phyloP scores from a whole-genome alignment of 1,140 invertebrate genomes.

The Neomicropteryx cornuta region DNA sequence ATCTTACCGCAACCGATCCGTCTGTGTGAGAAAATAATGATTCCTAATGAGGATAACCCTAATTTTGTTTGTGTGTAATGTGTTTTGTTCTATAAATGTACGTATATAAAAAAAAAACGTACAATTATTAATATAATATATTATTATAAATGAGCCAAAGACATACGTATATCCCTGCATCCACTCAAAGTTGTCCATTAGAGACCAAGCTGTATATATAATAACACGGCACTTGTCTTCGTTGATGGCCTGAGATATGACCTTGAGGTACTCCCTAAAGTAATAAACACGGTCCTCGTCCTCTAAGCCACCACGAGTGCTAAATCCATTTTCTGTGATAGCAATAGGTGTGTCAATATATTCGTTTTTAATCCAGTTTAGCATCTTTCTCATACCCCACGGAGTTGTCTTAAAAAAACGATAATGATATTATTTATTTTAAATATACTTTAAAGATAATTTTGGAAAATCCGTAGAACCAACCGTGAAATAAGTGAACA shows the following conservation, averaged over 20 bases:
- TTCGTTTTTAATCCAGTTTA: slow-evolving; percentile 45
- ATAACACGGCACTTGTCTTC: slow-evolving; percentile 46
- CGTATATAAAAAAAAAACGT: too few relatives aligned
- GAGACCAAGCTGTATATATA: slow-evolving; percentile 53
- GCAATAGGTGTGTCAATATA: slow-evolving; percentile 49
- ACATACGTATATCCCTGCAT: slow-evolving; percentile 41
- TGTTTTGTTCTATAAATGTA: too few relatives aligned
- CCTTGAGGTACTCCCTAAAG: slow-evolving; percentile 45
- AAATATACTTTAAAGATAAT: too few relatives aligned
- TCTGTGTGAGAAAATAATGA: too few relatives aligned
- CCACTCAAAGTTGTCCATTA: slow-evolving; percentile 70
- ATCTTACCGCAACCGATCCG: too few relatives aligned
- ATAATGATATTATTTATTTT: too few relatives aligned
- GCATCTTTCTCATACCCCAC: slow-evolving; percentile 47
- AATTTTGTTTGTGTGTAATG: too few relatives aligned
- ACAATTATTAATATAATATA: too few relatives aligned
- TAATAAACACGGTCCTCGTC: slow-evolving; percentile 39
- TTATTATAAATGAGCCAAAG: slow-evolving; percentile 7
- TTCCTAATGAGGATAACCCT: too few relatives aligned
- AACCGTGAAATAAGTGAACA: too few relatives aligned
- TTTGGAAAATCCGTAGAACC: too few relatives aligned
- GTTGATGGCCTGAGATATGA: slow-evolving; percentile 44
- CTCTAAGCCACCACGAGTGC: slow-evolving; percentile 33
- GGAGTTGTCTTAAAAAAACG: slow-evolving; percentile 37
- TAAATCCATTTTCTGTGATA: slow-evolving; percentile 59